Conservation (phyloP, 2,888 invertebrate species). For the Apodemia duryi region DNA sequence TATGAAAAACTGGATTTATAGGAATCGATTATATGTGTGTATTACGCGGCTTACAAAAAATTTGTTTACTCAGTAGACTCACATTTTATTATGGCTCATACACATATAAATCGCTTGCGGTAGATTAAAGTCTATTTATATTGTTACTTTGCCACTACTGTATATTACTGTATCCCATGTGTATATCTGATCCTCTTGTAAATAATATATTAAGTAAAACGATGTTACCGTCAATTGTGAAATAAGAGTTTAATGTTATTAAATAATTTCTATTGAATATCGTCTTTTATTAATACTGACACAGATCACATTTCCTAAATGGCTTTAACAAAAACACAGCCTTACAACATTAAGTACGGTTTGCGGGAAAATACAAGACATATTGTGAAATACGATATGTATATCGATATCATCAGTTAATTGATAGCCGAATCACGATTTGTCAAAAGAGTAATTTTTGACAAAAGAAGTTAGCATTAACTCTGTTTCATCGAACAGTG, state of each 20-base stretch:
- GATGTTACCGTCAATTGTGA: slow-evolving; percentile 79
- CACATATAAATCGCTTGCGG: too few species aligned
- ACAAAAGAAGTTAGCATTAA: too few species aligned
- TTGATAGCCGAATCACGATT: too few species aligned
- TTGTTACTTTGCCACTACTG: slow-evolving; percentile 24
- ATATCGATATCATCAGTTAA: too few species aligned
- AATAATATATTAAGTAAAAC: slow-evolving; percentile 79
- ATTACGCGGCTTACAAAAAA: too few species aligned
- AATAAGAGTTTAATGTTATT: slow-evolving; percentile 80
- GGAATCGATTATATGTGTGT: too few species aligned
- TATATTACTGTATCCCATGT: slow-evolving; percentile 52
- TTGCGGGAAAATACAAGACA: neutral
- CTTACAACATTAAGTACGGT: slow-evolving; percentile 7
- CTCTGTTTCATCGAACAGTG: too few species aligned
- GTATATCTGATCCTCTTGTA: slow-evolving; percentile 66
- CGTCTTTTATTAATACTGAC: slow-evolving; percentile 74
- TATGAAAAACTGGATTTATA: too few species aligned
- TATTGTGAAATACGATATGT: neutral
- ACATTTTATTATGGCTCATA: too few species aligned
- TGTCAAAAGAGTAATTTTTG: too few species aligned
- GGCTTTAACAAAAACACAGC: slow-evolving; percentile 30
- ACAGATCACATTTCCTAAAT: slow-evolving; percentile 60
- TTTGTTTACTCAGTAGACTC: too few species aligned
- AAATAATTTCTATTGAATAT: slow-evolving; percentile 76
- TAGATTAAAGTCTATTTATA: neutral